phyloP scores from a whole-genome alignment of 1,140 invertebrate species.

The Pectinophora gossypiella region DNA sequence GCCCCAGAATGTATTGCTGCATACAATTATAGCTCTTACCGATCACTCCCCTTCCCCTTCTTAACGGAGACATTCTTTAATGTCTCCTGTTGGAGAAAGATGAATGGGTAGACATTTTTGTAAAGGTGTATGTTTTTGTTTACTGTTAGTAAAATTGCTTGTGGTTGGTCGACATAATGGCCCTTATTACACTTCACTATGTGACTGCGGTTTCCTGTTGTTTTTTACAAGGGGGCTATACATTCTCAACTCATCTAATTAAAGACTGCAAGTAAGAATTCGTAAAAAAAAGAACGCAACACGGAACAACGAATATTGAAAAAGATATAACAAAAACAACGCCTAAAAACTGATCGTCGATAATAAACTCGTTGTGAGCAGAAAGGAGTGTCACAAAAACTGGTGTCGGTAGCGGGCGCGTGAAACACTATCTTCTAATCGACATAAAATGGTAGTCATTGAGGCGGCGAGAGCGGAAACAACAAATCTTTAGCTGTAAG shows the following conservation, averaged over 20 bases:
- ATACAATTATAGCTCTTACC: conserved; percentile 46
- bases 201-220: conserved; percentile 56
- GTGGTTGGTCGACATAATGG: conserved; percentile 59
- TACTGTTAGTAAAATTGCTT: conserved; percentile 53
- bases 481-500: conserved; percentile 63
- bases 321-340: conserved; percentile 28
- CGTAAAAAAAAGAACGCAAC: no score
- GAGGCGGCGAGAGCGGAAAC: conserved; percentile 66
- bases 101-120: conserved; percentile 69
- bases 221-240: conserved; percentile 29
- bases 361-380: conserved; percentile 65
- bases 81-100: conserved; percentile 69
- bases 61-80: conserved; percentile 70
- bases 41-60: conserved; percentile 54
- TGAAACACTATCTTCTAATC: conserved; percentile 72
- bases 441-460: conserved; percentile 72
- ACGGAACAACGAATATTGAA: not conserved
- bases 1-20: conserved; percentile 28
- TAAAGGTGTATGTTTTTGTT: conserved; percentile 66
- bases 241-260: not conserved
- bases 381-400: conserved; percentile 67
- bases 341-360: conserved; percentile 46
- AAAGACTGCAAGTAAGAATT: conserved; percentile 11
- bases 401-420: conserved; percentile 65
- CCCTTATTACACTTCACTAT: conserved; percentile 50